Percentiles rank a stretch among this genome's conserved stretches.
These are phyloP conservation scores for Thysanoteuthis rhombus DNA, from an alignment of 2,888 invertebrate species.

Conservation along the genomic window DNA sequence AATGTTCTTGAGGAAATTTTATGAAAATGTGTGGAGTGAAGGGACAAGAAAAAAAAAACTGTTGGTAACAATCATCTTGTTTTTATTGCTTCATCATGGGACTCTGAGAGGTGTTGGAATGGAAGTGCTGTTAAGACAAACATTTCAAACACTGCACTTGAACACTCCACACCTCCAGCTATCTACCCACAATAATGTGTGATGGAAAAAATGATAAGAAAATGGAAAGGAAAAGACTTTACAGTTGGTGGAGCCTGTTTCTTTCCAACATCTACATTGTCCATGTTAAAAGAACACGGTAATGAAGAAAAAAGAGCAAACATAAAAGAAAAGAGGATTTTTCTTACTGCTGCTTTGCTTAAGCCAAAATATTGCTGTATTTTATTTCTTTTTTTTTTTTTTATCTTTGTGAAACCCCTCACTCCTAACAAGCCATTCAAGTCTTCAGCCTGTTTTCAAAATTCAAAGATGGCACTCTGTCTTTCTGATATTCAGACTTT, in stretches of 20 bases:
- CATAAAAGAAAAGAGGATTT: not conserved
- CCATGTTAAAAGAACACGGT: not conserved
- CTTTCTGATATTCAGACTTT: slow-evolving; percentile 12
- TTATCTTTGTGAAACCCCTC: not conserved
- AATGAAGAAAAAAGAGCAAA: not conserved
- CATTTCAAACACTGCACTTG: not conserved
- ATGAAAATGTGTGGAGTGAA: not conserved
- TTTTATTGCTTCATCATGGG: not conserved
- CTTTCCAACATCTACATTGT: not conserved
- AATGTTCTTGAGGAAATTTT: not conserved
- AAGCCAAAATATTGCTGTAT: not conserved
- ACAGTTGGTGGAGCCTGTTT: not conserved
- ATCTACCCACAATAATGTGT: not conserved
- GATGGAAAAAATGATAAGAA: too few species aligned
- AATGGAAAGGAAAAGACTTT: not conserved
- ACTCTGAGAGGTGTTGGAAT: not conserved
- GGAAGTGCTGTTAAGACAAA: not conserved
- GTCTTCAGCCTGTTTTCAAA: not conserved
- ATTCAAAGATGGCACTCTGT: slow-evolving; percentile 19
- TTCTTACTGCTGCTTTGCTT: not conserved
- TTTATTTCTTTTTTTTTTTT: not conserved
- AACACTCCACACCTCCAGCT: not conserved
- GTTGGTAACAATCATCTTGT: not conserved
- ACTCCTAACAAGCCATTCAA: not conserved
- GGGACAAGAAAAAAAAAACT: not conserved